Percentiles rank a stretch among this genome's conserved stretches.
Conservation (phyloP, 2,113 vertebrate genomes). For the Pterocles gutturalis region DNA sequence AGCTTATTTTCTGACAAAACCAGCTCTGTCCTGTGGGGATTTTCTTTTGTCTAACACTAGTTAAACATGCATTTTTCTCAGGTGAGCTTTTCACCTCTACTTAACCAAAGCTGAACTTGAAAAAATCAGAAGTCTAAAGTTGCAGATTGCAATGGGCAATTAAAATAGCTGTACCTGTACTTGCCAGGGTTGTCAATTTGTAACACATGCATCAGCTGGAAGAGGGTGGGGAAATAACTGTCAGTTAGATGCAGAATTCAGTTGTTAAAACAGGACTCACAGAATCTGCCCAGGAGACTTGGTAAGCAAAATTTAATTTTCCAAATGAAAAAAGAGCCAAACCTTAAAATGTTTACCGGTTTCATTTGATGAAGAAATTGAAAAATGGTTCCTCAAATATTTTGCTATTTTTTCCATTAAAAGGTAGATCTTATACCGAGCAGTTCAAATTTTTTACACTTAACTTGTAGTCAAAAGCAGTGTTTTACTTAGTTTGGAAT, state of each 20-base stretch:
- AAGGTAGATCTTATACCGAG: background rate
- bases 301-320: background rate
- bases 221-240: background rate
- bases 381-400: background rate
- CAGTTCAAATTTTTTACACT: background rate
- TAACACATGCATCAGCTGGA: background rate
- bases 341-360: background rate
- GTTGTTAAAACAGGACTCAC: accelerated
- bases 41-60: background rate
- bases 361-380: background rate
- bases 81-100: background rate
- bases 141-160: background rate
- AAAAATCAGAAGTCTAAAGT: too few species aligned
- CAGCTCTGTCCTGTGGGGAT: background rate
- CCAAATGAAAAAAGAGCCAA: accelerated
- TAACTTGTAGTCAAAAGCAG: background rate
- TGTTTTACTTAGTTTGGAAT: background rate
- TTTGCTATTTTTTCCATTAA: background rate
- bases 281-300: background rate
- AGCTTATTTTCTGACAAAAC: background rate
- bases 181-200: background rate
- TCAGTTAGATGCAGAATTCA: background rate
- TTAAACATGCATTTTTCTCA: background rate
- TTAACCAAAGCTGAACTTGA: background rate
- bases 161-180: background rate